Percentiles rank a stretch among this genome's conserved stretches.
Evolutionary conservation across 1,140 invertebrate genomes (phyloP).

Genomic region (Drosophila rhopaloa): DNA sequence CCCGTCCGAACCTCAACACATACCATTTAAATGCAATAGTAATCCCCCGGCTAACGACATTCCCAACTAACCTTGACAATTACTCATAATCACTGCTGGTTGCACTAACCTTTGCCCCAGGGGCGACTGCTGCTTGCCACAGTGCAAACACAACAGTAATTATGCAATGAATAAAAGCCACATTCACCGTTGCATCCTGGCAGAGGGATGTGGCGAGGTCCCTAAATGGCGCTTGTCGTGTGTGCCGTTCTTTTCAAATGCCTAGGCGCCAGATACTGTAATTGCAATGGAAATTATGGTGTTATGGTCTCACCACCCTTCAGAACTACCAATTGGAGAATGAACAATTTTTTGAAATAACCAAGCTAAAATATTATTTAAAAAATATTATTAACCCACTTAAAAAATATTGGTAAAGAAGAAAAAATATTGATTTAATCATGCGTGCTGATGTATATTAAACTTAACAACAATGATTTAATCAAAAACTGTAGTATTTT

Average conservation of each 20-base stretch:
- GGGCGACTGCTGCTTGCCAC: constrained; percentile 47
- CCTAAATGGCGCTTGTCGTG: constrained; percentile 19
- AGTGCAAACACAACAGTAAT: constrained; percentile 77
- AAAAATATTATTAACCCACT: too few species aligned
- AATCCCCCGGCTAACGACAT: constrained; percentile 11
- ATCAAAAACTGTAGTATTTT: too few species aligned
- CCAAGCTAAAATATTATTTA: too few species aligned
- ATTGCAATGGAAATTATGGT: constrained; percentile 74
- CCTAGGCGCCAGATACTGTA: constrained; percentile 58
- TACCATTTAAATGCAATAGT: background rate
- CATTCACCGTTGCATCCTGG: constrained; percentile 62
- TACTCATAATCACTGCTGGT: constrained; percentile 66
- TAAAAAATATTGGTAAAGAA: too few species aligned
- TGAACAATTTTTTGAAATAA: too few species aligned
- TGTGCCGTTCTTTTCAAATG: constrained; percentile 41
- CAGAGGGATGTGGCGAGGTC: background rate
- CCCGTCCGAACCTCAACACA: background rate
- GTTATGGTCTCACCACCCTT: background rate
- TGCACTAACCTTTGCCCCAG: constrained; percentile 37
- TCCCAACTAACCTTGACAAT: constrained; percentile 57
- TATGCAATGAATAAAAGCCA: constrained; percentile 79
- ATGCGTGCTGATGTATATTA: too few species aligned
- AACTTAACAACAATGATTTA: too few species aligned
- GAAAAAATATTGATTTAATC: too few species aligned
- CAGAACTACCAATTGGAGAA: constrained; percentile 1